Conservation (phyloP, 2,797 vertebrate genomes). For the Coracias cyanogaster region DNA sequence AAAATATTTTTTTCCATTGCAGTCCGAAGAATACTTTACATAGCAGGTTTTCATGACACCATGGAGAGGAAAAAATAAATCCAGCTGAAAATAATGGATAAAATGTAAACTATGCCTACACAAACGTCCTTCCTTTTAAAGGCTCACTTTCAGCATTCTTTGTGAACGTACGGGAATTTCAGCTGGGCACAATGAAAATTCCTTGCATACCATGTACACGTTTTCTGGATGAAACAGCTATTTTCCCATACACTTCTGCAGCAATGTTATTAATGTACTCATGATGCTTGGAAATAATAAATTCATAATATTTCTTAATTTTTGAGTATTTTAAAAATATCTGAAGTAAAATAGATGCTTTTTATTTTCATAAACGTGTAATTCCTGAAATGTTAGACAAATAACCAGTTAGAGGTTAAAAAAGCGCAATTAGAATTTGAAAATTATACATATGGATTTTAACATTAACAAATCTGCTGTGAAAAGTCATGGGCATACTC, state of each 20-base stretch:
- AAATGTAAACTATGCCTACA: constrained; percentile 58
- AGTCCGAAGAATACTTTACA: constrained; percentile 21
- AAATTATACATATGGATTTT: neutral
- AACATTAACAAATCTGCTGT: neutral
- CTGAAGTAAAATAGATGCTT: neutral
- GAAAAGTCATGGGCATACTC: neutral
- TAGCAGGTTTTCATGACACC: constrained; percentile 39
- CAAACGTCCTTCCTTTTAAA: constrained; percentile 44
- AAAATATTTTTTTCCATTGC: neutral
- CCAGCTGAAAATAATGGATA: constrained; percentile 35
- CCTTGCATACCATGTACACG: constrained; percentile 48
- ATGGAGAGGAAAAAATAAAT: constrained; percentile 59
- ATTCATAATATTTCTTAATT: neutral
- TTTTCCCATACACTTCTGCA: constrained; percentile 59
- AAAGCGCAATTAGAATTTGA: neutral
- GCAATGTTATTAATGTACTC: neutral
- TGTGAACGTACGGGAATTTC: constrained; percentile 53
- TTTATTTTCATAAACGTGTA: neutral
- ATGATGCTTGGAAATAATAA: neutral
- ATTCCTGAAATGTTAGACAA: neutral
- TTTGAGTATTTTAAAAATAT: neutral
- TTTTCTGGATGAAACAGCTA: constrained; percentile 52
- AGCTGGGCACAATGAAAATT: constrained; percentile 70
- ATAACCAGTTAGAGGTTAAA: neutral
- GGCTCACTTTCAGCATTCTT: constrained; percentile 22